Evolutionary conservation across 2,888 invertebrate species (phyloP).

Genomic region (Drepanosiphum platanoidis): DNA sequence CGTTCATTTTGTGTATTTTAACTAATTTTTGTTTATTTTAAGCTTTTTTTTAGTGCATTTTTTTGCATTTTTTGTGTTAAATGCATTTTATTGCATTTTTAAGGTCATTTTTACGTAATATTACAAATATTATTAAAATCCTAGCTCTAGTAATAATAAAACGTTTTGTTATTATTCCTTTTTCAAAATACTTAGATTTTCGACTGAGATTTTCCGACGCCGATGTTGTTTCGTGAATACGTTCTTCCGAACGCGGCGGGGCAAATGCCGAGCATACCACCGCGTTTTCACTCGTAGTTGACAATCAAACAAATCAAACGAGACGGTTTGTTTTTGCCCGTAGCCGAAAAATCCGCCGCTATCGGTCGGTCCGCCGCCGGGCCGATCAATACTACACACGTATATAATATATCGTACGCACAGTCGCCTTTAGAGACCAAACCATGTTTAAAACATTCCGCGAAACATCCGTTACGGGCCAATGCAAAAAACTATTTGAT

Average conservation of each 20-base stretch:
- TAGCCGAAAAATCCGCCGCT: not conserved
- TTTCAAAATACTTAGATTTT: too few species aligned
- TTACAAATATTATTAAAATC: too few species aligned
- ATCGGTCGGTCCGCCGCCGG: not conserved
- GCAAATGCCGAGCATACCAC: not conserved
- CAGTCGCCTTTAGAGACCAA: not conserved
- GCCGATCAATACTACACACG: not conserved
- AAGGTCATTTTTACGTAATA: too few species aligned
- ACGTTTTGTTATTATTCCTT: too few species aligned
- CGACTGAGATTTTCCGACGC: too few species aligned
- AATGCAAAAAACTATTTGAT: conserved; percentile 13
- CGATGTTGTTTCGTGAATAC: too few species aligned
- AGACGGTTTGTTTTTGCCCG: not conserved
- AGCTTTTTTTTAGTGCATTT: too few species aligned
- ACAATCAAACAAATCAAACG: conserved; percentile 30
- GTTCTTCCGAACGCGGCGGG: not conserved
- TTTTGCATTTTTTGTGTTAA: too few species aligned
- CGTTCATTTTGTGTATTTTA: too few species aligned
- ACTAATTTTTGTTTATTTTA: too few species aligned
- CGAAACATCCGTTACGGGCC: not conserved
- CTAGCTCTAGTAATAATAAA: too few species aligned
- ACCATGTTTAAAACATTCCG: conserved; percentile 14
- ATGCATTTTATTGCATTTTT: too few species aligned
- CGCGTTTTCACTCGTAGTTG: not conserved
- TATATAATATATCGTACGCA: not conserved